Base-by-base conservation (phyloP, 2,797 vertebrate species). In the Loris lydekkerianus region DNA sequence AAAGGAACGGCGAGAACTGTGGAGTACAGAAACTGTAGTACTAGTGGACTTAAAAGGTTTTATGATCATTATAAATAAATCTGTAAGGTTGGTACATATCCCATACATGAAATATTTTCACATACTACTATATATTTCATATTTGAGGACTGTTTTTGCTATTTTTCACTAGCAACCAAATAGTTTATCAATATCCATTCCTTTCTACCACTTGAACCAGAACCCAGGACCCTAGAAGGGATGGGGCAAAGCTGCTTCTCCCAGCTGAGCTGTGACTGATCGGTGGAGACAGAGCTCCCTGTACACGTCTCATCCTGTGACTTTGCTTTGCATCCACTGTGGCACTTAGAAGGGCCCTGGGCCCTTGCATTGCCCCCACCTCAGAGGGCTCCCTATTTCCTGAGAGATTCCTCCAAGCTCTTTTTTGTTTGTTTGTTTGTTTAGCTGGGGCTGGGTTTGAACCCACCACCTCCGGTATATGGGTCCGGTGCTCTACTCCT, bases 241-340 rank as follows among this genome's bases (percentile, higher is more conserved):
- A 18, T 0, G 1, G 21, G 53, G 40, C 7, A 21, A 29, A 15
- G 27, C 3, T 5, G 9, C 4, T 29, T 46, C 20, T 85, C 25
- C 40, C 23, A 10, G 10, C 25, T 14, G 4, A 61, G 75, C 65
- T 21, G 40, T 29, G 93, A 17, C 56, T 34, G 27, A 92, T 46
- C 72, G 37, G 37, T 29, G 53, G 11, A 78, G 23, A 86, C 73
- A 0, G 31, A 43, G 11, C 21, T 63, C 21, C 7, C 0, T 3
- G 46, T 1, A 0, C 20, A 14, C n/a, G 49, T 88, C 10, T 34
- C 15, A 37, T 23, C 80, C 10, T 6, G 10, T 0, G 0, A 25
- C 53, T 70, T 63, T 1, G 3, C 70, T 61, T 85, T 81, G 25
- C 10, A 53, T 29, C 20, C 34, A 3, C 23, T 29, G 27, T 31